phyloP scores from a whole-genome alignment of 2,888 invertebrate species.

The Thera obeliscata region DNA sequence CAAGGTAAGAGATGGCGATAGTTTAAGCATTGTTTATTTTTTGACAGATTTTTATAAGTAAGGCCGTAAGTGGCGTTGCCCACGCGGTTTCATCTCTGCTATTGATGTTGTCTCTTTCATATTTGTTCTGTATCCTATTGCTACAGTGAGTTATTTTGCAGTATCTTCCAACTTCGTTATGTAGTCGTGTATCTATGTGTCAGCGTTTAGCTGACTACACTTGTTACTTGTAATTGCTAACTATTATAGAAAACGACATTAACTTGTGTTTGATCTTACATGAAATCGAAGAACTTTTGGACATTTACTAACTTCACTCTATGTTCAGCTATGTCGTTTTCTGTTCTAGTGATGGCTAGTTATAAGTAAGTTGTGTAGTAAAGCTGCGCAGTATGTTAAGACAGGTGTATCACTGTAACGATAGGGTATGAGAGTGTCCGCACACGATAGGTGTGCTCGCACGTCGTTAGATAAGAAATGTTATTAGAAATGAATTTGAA shows the following conservation, averaged over 20 bases:
- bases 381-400: constrained; percentile 32
- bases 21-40: neutral
- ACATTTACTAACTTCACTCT: neutral
- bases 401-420: constrained; percentile 70
- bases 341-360: neutral
- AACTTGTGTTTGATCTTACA: neutral
- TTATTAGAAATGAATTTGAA: constrained; percentile 78
- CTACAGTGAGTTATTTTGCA: constrained; percentile 78
- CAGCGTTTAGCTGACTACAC: constrained; percentile 32
- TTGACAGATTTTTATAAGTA: neutral
- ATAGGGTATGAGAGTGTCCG: constrained; percentile 69
- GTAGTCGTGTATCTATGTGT: constrained; percentile 45
- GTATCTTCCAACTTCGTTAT: constrained; percentile 64
- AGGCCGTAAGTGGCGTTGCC: constrained; percentile 49
- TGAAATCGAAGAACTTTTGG: neutral
- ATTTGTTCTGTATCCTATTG: constrained; percentile 74
- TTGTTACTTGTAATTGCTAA: constrained; percentile 9
- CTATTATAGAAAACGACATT: neutral
- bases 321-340: neutral
- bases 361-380: constrained; percentile 11
- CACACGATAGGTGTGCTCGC: constrained; percentile 76
- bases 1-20: neutral
- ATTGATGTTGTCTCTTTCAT: constrained; percentile 80
- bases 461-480: constrained; percentile 78
- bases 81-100: constrained; percentile 58